phyloP scores from a whole-genome alignment of 1,140 invertebrate genomes.

The Drosophila pachea region DNA sequence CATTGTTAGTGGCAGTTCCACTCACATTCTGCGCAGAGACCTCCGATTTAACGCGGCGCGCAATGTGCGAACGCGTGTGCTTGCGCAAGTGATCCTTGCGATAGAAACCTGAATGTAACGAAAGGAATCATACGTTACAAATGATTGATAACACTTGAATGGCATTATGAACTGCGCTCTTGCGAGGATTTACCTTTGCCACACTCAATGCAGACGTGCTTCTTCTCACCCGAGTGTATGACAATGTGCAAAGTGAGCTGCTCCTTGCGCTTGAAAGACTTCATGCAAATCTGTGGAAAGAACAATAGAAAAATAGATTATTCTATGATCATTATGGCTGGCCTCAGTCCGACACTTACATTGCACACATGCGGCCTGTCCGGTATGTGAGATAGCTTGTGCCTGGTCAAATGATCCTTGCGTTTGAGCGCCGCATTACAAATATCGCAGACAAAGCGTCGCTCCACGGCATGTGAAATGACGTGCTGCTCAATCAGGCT shows the following conservation, averaged over 20 bases:
- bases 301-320: background rate
- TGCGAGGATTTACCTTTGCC: conserved; percentile 84
- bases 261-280: conserved; percentile 92
- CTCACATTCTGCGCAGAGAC: conserved; percentile 79
- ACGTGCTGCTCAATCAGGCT: conserved; percentile 90
- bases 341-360: conserved; percentile 66
- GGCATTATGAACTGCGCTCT: background rate
- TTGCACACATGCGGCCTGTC: conserved; percentile 90
- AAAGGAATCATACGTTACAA: conserved; percentile 9
- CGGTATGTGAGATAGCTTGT: conserved; percentile 90
- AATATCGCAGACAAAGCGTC: conserved; percentile 90
- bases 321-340: no score
- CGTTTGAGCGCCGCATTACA: conserved; percentile 90
- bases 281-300: conserved; percentile 84
- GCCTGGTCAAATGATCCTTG: conserved; percentile 89
- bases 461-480: conserved; percentile 89
- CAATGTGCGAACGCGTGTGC: conserved; percentile 81
- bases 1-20: conserved; percentile 73
- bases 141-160: background rate
- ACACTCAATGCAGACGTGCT: conserved; percentile 91
- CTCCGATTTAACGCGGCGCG: conserved; percentile 79
- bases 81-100: conserved; percentile 88
- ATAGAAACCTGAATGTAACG: conserved; percentile 81
- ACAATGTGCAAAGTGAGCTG: conserved; percentile 91
- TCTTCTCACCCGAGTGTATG: conserved; percentile 91